phyloP scores from a whole-genome alignment of 2,888 invertebrate genomes.

The Lathronympha strigana region DNA sequence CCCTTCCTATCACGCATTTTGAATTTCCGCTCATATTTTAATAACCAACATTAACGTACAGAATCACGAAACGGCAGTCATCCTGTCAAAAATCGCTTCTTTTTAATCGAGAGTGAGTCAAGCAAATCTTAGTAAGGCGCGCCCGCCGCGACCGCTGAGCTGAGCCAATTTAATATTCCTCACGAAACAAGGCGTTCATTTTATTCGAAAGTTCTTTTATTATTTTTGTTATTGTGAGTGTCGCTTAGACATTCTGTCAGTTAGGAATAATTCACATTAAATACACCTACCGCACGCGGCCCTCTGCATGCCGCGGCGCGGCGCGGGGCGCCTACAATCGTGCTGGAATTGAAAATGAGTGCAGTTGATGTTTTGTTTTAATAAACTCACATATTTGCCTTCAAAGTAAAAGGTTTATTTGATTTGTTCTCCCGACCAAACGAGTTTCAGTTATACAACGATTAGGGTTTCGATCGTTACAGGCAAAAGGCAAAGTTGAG shows the following conservation, averaged over 20 bases:
- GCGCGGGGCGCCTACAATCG: conserved; percentile 56
- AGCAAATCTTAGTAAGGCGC: conserved; percentile 64
- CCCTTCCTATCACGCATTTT: conserved; percentile 78
- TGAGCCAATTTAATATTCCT: conserved; percentile 73
- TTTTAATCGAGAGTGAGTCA: conserved; percentile 75
- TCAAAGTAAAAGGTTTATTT: conserved; percentile 74
- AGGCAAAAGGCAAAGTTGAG: conserved; percentile 47
- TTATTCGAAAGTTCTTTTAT: conserved; percentile 68
- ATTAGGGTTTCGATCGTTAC: conserved; percentile 52
- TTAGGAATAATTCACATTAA: conserved; percentile 80
- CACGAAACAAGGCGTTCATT: conserved; percentile 65
- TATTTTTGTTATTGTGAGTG: conserved; percentile 69
- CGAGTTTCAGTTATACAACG: conserved; percentile 54
- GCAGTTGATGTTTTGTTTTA: conserved; percentile 74
- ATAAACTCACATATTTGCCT: conserved; percentile 76
- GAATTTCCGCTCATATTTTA: conserved; percentile 78
- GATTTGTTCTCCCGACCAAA: conserved; percentile 60
- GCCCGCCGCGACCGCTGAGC: conserved; percentile 48
- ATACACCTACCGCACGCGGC: conserved; percentile 75
- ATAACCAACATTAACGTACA: conserved; percentile 70
- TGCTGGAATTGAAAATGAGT: conserved; percentile 74
- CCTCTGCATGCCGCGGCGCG: conserved; percentile 69
- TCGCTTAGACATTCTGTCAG: conserved; percentile 76
- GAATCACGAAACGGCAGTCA: conserved; percentile 75
- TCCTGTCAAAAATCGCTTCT: conserved; percentile 76